A percentile compares a stretch with the other conserved stretches of the same genome.
These are phyloP conservation scores for Drosophila demipolita DNA, from an alignment of 2,888 invertebrate genomes.

Conservation along the genomic window DNA sequence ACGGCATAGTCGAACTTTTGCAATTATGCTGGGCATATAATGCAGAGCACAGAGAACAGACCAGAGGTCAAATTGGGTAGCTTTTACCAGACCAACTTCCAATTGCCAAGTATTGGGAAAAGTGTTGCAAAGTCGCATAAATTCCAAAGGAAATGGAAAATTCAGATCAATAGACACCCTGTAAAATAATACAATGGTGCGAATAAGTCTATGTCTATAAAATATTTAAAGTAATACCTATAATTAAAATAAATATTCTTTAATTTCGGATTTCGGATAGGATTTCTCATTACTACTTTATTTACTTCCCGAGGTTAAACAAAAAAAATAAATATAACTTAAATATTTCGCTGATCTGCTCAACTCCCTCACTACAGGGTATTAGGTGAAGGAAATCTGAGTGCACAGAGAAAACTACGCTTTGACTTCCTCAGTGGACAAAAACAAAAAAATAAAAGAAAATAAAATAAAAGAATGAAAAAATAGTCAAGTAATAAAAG, in stretches of 20 bases:
- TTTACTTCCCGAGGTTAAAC: too few species aligned
- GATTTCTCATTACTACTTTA: background rate
- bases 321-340: too few species aligned
- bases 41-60: background rate
- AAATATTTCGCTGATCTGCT: too few species aligned
- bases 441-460: background rate
- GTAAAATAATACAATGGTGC: background rate
- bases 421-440: background rate
- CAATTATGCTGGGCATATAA: constrained; percentile 62
- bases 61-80: constrained; percentile 7
- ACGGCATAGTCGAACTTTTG: constrained; percentile 48
- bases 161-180: background rate
- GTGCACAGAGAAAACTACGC: background rate
- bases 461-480: background rate
- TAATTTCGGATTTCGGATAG: background rate
- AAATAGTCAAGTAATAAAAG: constrained; percentile 26
- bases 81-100: constrained; percentile 2
- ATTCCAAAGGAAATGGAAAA: constrained; percentile 41
- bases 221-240: too few species aligned
- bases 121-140: constrained; percentile 68
- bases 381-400: background rate
- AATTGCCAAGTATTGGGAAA: background rate
- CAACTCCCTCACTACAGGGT: background rate
- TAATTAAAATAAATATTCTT: too few species aligned
- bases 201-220: background rate